These are phyloP conservation scores for Pelagia noctiluca DNA, from an alignment of 30 jellyfish, hydroid and myxozoan species.

Conservation along the genomic window DNA sequence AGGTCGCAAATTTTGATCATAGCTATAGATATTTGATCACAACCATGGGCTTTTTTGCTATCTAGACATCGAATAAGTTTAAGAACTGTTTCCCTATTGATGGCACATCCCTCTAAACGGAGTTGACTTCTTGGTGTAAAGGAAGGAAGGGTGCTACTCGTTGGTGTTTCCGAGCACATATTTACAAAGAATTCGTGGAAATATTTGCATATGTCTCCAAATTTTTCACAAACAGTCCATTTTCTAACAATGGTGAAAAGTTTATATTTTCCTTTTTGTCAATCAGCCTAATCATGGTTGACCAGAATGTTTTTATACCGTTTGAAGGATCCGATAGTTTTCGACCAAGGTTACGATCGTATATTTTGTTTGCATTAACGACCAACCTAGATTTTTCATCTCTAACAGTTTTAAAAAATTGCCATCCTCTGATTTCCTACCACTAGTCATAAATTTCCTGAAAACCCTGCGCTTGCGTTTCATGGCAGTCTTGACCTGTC, in stretches of 20 bases:
- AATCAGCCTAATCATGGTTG: slow-evolving; percentile 39
- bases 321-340: slow-evolving; percentile 36
- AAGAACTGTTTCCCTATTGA: not conserved
- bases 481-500: slow-evolving; percentile 28
- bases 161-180: slow-evolving; percentile 25
- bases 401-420: slow-evolving; percentile 10
- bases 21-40: slow-evolving; percentile 15
- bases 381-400: slow-evolving; percentile 50
- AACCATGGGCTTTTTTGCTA: slow-evolving; percentile 57
- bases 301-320: slow-evolving; percentile 41
- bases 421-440: slow-evolving; percentile 48
- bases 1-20: not conserved
- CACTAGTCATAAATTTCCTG: slow-evolving; percentile 33
- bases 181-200: slow-evolving; percentile 44
- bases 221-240: slow-evolving; percentile 49
- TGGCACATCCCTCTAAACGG: slow-evolving; percentile 20
- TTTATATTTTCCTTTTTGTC: slow-evolving; percentile 13
- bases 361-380: slow-evolving; percentile 41
- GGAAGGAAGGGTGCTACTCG: slow-evolving; percentile 53
- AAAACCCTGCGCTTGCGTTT: slow-evolving; percentile 48
- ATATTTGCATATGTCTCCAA: slow-evolving; percentile 44
- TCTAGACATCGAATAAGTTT: slow-evolving; percentile 19
- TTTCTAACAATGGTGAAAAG: slow-evolving; percentile 29
- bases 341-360: slow-evolving; percentile 47
- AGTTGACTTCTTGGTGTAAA: slow-evolving; percentile 7